Percentiles rank a stretch among this genome's conserved stretches.
Evolutionary conservation across 2,113 vertebrate genomes (phyloP).

Genomic region (Gallinago undulata): DNA sequence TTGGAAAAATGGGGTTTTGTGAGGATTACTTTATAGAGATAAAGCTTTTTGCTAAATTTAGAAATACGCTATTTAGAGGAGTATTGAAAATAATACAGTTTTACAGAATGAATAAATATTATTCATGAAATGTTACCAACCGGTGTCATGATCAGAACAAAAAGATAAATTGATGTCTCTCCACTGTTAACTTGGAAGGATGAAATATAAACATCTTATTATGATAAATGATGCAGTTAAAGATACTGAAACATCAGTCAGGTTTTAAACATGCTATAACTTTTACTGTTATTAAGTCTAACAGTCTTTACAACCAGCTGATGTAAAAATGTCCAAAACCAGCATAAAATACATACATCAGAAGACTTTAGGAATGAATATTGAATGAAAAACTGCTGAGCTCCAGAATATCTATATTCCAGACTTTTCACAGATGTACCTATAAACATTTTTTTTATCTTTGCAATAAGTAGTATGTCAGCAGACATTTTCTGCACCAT

Average conservation of each 20-base stretch:
- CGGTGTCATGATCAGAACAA: not conserved
- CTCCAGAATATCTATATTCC: conserved; percentile 5
- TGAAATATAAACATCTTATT: conserved; percentile 49
- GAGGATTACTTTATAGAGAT: not conserved
- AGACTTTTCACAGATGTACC: conserved; percentile 12
- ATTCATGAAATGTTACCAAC: conserved; percentile 18
- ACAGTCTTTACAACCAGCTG: conserved; percentile 42
- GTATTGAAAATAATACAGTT: conserved; percentile 14
- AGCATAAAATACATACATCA: conserved; percentile 42
- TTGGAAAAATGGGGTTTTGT: not conserved
- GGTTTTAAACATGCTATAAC: conserved; percentile 30
- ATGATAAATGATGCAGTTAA: conserved; percentile 48
- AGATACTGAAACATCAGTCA: conserved; percentile 23
- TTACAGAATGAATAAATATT: conserved; percentile 37
- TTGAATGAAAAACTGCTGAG: conserved; percentile 59
- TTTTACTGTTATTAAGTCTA: conserved; percentile 59
- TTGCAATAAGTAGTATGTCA: not conserved
- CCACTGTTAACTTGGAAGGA: conserved; percentile 29
- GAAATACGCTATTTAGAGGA: not conserved
- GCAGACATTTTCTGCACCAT: not conserved
- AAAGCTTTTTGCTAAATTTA: conserved; percentile 2
- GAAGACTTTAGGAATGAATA: conserved; percentile 19
- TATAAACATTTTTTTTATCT: not conserved
- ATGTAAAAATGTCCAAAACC: conserved; percentile 39
- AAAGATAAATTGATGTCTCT: conserved; percentile 49